These are phyloP conservation scores for Brachypalpus laphriformis DNA, from an alignment of 2,888 invertebrate genomes.

Conservation along the genomic window DNA sequence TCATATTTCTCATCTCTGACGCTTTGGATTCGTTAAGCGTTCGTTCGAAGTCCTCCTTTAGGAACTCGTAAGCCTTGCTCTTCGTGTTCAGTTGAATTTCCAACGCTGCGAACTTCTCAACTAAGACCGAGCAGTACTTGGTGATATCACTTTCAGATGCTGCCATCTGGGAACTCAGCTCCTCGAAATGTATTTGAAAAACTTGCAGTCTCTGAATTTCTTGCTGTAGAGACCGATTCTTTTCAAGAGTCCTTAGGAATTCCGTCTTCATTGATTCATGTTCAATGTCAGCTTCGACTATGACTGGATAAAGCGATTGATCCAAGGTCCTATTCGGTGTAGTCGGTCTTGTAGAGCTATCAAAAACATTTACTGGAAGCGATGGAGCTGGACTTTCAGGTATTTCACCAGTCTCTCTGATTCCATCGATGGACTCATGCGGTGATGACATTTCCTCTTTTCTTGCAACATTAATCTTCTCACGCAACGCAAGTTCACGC, in stretches of 20 bases:
- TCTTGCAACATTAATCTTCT: constrained; percentile 75
- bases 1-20: constrained; percentile 77
- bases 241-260: constrained; percentile 67
- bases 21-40: constrained; percentile 76
- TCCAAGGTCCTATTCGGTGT: constrained; percentile 78
- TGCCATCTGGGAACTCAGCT: constrained; percentile 78
- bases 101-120: constrained; percentile 76
- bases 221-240: constrained; percentile 73
- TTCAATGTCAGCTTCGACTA: constrained; percentile 74
- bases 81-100: constrained; percentile 77
- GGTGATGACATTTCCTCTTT: constrained; percentile 45
- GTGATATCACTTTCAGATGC: constrained; percentile 78
- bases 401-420: constrained; percentile 78
- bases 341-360: constrained; percentile 79
- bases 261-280: constrained; percentile 66
- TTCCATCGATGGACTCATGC: constrained; percentile 77
- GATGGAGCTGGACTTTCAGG: constrained; percentile 67
- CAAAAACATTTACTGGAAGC: constrained; percentile 69
- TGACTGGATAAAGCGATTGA: constrained; percentile 77
- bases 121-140: constrained; percentile 77
- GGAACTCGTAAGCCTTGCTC: constrained; percentile 77
- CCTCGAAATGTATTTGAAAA: constrained; percentile 79
- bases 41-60: constrained; percentile 80
- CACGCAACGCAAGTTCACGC: constrained; percentile 79
- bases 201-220: constrained; percentile 77